Base-by-base conservation (phyloP, 2,888 invertebrate species). In the Belgica antarctica region DNA sequence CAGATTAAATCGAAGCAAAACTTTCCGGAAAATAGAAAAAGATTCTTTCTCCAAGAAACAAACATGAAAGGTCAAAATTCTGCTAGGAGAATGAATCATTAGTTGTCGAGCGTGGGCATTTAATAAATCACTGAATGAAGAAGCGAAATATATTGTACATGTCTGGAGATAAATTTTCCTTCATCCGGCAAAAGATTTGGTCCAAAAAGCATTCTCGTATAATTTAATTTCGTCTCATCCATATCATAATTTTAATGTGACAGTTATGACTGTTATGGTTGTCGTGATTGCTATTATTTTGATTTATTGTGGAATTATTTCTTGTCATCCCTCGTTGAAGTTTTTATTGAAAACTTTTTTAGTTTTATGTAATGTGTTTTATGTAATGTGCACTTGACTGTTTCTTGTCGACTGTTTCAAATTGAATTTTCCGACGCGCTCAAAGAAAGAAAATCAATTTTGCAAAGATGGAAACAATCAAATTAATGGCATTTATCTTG, bases 61-160 rank as follows among this genome's bases (percentile, higher is more conserved):
- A 57, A 24, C n/a, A 57, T n/a, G 17, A 28, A 31, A 62, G 62
- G 62, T 62, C 31, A 34, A 28, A 62, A 25, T 19, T 34, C 28
- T 22, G 19, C 15, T 22, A 19, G 57, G n/a, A 62, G 62, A 12
- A 61, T 27, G 61, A 61, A 15, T 62, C 62, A 25, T 62, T 62
- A 62, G 62, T 34, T 62, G 61, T 62, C 34, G 62, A 62, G 34
- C 17, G 27, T 27, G 19, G 62, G 10, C 27, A 34, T 19, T 31
- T 17, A 22, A 62, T 62, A 62, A 62, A 62, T 62, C 62, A 62
- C 22, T 31, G 19, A 19, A 15, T n/a, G 41, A 10, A n/a, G n/a
- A n/a, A n/a, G n/a, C 10, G 41, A 41, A 41, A 41, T 10, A 41
- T 41, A 41, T 41, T 15, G 8, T 41, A 15, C 8, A 41, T 41